Evolutionary conservation across 2,888 invertebrate genomes (phyloP), one percentile per base, ranked within the genome.

Genomic region (Drosophila leonis): DNA sequence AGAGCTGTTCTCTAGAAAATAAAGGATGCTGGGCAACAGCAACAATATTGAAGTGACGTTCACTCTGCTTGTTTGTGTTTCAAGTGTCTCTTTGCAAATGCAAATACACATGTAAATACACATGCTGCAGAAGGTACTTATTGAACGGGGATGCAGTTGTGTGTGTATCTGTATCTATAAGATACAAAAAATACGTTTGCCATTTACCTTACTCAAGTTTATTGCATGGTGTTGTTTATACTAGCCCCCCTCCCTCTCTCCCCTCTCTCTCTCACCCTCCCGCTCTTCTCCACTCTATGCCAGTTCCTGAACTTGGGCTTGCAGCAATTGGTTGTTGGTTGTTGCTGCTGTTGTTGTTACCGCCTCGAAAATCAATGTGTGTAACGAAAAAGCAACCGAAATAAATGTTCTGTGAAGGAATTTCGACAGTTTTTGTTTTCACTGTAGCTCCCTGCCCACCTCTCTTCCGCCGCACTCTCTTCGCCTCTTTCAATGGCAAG

Each of bases 361-460:
- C 65, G 73, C 85, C 82, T 75, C 81, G 70, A 76, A 86, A 86
- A 86, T 90, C 90, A 86, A 86, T 86, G 86, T 86, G 86, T 87
- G 90, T 90, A 89, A 90, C 90, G 88, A 80, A 90, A 81, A 84
- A 82, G 77, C 88, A 82, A 85, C 88, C 82, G 80, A 90, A 90
- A 90, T 91, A 90, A 90, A 91, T 91, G 90, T 90, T 90, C 91
- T 90, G 90, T 90, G 84, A 91, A 90, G 90, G 86, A 91, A 90
- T 90, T 90, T 90, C 75, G 86, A 88, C 86, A 84, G 85, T 80
- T 83, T 88, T 80, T 78, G 72, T 73, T 85, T 86, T 74, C 78
- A 59, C 46, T 72, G 73, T 76, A 13, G 37, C 59, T 48, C 27
- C 37, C 55, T 18, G n/a, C 15, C 15, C 39, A 13, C 27, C 27